Conservation (phyloP, 2,797 vertebrate species). For the Menidia menidia region DNA sequence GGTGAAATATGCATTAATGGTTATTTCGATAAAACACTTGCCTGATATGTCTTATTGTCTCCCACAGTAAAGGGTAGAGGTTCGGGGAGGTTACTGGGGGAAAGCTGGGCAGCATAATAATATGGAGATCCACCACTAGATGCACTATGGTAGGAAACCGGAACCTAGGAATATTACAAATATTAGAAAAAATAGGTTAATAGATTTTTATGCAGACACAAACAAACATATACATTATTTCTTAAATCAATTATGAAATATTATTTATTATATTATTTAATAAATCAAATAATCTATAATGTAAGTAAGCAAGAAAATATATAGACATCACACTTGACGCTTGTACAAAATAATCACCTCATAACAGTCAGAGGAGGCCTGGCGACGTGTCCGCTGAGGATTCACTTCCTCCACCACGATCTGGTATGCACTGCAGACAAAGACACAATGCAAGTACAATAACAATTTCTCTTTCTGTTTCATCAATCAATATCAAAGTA, state of each 20-base stretch:
- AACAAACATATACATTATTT: no score
- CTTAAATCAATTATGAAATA: no score
- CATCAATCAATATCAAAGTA: neutral
- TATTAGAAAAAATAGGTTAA: slow-evolving; percentile 10
- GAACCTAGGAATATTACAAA: slow-evolving; percentile 77
- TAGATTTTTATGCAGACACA: neutral
- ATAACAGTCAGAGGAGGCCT: slow-evolving; percentile 92
- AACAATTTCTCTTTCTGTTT: neutral
- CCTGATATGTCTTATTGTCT: slow-evolving; percentile 96
- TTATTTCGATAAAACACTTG: slow-evolving; percentile 38
- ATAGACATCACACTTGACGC: neutral
- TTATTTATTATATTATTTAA: no score
- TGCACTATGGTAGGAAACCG: slow-evolving; percentile 91
- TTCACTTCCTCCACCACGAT: slow-evolving; percentile 96
- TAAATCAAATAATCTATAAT: neutral
- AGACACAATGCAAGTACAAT: neutral
- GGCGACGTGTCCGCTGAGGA: slow-evolving; percentile 89
- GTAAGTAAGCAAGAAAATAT: neutral
- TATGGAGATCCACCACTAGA: slow-evolving; percentile 89
- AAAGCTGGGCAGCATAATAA: slow-evolving; percentile 96
- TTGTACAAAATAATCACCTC: slow-evolving; percentile 71
- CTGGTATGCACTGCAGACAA: slow-evolving; percentile 89
- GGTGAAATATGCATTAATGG: neutral
- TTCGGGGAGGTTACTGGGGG: slow-evolving; percentile 91
- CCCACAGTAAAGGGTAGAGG: slow-evolving; percentile 96